These are phyloP conservation scores for Cryptocheilus praepositus DNA, from an alignment of 2,888 invertebrate genomes.

Conservation along the genomic window DNA sequence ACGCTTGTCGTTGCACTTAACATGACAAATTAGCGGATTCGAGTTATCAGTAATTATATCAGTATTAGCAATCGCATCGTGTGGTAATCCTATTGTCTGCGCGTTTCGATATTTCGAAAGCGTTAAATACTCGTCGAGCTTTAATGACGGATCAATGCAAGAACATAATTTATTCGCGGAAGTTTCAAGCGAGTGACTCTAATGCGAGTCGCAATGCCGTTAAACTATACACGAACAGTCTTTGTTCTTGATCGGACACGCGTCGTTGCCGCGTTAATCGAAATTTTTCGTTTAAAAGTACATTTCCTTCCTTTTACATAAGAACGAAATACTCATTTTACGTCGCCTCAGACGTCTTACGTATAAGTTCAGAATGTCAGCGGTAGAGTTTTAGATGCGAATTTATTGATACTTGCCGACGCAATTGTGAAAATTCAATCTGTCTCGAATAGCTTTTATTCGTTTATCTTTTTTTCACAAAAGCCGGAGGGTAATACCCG, in stretches of 20 bases:
- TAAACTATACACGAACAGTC: constrained; percentile 12
- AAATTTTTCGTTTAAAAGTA: not conserved
- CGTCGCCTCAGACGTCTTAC: too few relatives aligned
- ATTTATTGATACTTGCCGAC: not conserved
- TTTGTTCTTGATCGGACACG: constrained; percentile 5
- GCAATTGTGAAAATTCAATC: constrained; percentile 14
- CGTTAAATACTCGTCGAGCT: constrained; percentile 39
- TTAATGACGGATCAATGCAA: constrained; percentile 49
- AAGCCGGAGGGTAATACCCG: constrained; percentile 3
- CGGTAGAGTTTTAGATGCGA: too few relatives aligned
- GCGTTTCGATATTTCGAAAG: constrained; percentile 43
- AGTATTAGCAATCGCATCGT: constrained; percentile 36
- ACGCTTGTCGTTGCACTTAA: constrained; percentile 15
- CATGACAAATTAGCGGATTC: constrained; percentile 42
- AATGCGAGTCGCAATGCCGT: not conserved
- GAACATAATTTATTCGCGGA: constrained; percentile 43
- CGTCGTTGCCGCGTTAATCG: constrained; percentile 3
- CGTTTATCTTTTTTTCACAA: constrained; percentile 5
- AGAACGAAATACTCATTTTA: too few relatives aligned
- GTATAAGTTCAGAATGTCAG: too few relatives aligned
- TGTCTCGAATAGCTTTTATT: constrained; percentile 1
- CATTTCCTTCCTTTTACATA: not conserved
- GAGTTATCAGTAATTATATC: constrained; percentile 49
- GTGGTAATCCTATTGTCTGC: constrained; percentile 42
- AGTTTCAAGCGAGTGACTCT: constrained; percentile 28